Percentiles rank a stretch among this genome's conserved stretches.
Evolutionary conservation across 1,140 invertebrate species (phyloP).

Genomic region (Scylla paramamosain): DNA sequence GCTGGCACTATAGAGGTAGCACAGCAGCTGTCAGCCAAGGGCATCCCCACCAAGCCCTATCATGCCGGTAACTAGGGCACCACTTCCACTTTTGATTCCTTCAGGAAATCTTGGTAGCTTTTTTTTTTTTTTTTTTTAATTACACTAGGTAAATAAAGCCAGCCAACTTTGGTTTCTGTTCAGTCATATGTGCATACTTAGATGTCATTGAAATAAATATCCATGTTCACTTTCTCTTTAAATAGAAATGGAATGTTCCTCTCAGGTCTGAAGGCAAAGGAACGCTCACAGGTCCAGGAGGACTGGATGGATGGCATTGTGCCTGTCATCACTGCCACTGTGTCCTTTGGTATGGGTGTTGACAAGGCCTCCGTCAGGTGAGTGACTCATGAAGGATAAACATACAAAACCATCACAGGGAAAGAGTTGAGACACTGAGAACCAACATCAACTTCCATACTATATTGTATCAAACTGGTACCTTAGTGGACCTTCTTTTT

Average conservation of each 20-base stretch:
- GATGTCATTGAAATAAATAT: no score
- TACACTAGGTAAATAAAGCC: no score
- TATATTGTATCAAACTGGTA: no score
- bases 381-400: background rate
- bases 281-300: conserved; percentile 83
- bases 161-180: background rate
- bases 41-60: conserved; percentile 84
- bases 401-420: no score
- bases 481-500: no score
- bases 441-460: no score
- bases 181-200: background rate
- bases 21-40: conserved; percentile 81
- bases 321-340: conserved; percentile 84
- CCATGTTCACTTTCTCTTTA: no score
- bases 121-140: no score
- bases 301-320: conserved; percentile 86
- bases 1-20: conserved; percentile 86
- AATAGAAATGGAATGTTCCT: conserved; percentile 17
- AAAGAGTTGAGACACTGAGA: no score
- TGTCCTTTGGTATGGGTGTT: conserved; percentile 89
- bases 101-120: no score
- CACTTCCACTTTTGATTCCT: conserved; percentile 32
- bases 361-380: conserved; percentile 87
- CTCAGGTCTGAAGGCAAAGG: conserved; percentile 81
- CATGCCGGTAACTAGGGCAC: conserved; percentile 83